Percentiles rank a stretch among this genome's conserved stretches.
Evolutionary conservation across 2,888 invertebrate species (phyloP).

Genomic region (Sisyra nigra): DNA sequence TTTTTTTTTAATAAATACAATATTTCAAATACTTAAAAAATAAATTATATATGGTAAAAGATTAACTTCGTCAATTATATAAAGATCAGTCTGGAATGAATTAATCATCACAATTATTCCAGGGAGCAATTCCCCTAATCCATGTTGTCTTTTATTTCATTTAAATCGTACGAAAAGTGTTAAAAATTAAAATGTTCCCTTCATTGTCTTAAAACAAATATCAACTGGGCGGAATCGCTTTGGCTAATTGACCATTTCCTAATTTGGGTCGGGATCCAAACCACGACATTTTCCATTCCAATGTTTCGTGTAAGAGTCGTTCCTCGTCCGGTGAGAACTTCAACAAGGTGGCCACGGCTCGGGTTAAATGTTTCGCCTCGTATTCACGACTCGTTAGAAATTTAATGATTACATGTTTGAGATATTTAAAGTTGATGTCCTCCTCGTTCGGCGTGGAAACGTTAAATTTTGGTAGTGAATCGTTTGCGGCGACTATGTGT

Average conservation of each 20-base stretch:
- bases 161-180: no score
- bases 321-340: constrained; percentile 79
- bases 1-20: no score
- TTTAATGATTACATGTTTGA: constrained; percentile 86
- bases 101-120: no score
- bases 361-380: constrained; percentile 77
- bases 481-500: constrained; percentile 23
- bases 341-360: constrained; percentile 71
- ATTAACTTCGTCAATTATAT: no score
- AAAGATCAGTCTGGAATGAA: no score
- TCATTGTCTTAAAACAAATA: constrained; percentile 29
- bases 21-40: no score
- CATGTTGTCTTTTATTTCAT: no score
- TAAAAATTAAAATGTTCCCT: no score
- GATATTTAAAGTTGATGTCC: constrained; percentile 68
- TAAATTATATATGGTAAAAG: no score
- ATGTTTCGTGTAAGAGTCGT: constrained; percentile 60
- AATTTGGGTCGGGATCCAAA: constrained; percentile 43
- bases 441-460: constrained; percentile 28
- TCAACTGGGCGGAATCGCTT: constrained; percentile 42
- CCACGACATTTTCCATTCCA: constrained; percentile 62
- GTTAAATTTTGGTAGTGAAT: constrained; percentile 14
- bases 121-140: no score
- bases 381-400: constrained; percentile 80
- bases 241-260: constrained; percentile 33